phyloP scores from a whole-genome alignment of 1,140 invertebrate species.

The Atta colombica region DNA sequence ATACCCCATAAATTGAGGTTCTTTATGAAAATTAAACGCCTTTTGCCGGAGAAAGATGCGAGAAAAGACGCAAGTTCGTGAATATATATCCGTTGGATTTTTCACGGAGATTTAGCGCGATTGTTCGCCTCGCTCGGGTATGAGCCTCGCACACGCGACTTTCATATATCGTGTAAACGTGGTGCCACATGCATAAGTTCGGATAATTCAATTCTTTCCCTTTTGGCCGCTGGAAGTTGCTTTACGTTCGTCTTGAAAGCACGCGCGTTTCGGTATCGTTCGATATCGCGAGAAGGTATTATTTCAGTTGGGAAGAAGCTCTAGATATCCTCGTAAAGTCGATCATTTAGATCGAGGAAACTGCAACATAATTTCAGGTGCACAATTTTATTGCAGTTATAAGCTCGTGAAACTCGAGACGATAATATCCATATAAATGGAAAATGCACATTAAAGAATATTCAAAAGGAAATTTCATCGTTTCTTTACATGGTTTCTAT shows the following conservation, averaged over 20 bases:
- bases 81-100: slow-evolving; percentile 50
- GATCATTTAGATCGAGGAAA: slow-evolving; percentile 40
- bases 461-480: not conserved
- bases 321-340: slow-evolving; percentile 47
- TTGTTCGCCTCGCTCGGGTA: slow-evolving; percentile 37
- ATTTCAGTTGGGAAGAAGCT: slow-evolving; percentile 44
- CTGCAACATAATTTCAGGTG: slow-evolving; percentile 32
- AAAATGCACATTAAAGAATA: slow-evolving; percentile 28
- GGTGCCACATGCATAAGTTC: slow-evolving; percentile 47
- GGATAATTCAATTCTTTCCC: slow-evolving; percentile 62
- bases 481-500: not conserved
- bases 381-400: slow-evolving; percentile 51
- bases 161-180: slow-evolving; percentile 51
- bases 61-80: slow-evolving; percentile 34
- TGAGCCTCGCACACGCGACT: slow-evolving; percentile 50
- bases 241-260: slow-evolving; percentile 28
- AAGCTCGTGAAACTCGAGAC: slow-evolving; percentile 14
- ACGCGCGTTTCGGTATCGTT: not conserved
- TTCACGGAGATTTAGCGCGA: slow-evolving; percentile 55
- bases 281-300: slow-evolving; percentile 46
- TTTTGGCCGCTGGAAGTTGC: slow-evolving; percentile 47
- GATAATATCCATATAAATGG: slow-evolving; percentile 24
- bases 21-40: slow-evolving; percentile 54
- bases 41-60: slow-evolving; percentile 33
- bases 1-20: slow-evolving; percentile 40